These are phyloP conservation scores for Catharus minimus DNA, from an alignment of 2,113 vertebrate species.

Conservation along the genomic window DNA sequence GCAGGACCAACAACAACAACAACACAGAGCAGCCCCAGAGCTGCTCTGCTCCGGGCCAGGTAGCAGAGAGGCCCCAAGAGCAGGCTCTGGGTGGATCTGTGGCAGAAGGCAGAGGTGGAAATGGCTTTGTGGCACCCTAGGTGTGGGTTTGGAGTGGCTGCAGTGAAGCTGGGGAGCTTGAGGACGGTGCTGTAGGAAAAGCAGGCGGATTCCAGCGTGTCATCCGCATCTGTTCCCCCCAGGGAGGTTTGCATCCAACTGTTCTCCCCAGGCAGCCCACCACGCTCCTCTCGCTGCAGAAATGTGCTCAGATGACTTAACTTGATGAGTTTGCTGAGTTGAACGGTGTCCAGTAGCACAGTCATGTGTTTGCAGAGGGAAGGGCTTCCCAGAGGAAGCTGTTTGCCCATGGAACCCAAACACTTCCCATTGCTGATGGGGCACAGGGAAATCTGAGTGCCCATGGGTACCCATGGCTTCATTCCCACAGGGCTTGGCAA, in stretches of 20 bases:
- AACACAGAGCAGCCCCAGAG: neutral
- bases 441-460: conserved; percentile 54
- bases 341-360: conserved; percentile 71
- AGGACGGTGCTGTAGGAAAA: neutral
- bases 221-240: conserved; percentile 63
- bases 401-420: conserved; percentile 58
- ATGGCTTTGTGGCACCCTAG: neutral
- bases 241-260: conserved; percentile 57
- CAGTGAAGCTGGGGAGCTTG: neutral
- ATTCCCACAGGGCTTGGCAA: conserved; percentile 51
- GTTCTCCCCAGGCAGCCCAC: conserved; percentile 59
- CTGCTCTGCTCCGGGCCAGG: neutral
- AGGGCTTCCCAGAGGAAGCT: conserved; percentile 48
- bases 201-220: neutral
- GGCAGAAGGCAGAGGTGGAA: neutral
- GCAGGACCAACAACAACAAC: neutral
- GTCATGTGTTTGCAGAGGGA: conserved; percentile 71
- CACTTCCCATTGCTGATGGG: conserved; percentile 60
- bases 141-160: neutral
- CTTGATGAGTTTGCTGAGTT: conserved; percentile 66
- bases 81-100: neutral
- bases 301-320: conserved; percentile 71
- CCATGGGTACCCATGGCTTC: conserved; percentile 48
- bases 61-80: rapidly evolving
- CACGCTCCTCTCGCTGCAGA: conserved; percentile 46